Evolutionary conservation across 2,888 invertebrate genomes (phyloP), one percentile per base, ranked within the genome.

Genomic region (Rotaria sp.): DNA sequence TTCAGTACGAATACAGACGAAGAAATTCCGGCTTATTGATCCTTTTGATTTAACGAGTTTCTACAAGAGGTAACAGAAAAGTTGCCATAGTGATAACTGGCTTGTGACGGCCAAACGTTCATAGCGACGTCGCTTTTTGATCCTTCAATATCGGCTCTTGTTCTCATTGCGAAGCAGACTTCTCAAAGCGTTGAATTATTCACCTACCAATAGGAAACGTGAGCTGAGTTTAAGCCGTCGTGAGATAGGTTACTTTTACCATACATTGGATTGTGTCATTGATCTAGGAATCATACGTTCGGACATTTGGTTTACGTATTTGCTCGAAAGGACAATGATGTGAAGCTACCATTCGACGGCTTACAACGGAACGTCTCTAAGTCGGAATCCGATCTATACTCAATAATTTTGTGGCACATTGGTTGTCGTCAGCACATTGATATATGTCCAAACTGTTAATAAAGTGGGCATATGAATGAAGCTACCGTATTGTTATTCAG

Each of bases 131-230:
- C 92, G 93, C 93, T 93, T 93, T 93, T 93, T 93, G 93, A 93
- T 93, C 93, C 90, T 93, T 94, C 93, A 93, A 94, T 93, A 93
- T 94, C 93, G 93, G 93, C 93, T 94, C 93, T 93, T 94, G 93
- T 93, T 94, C 93, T 93, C 93, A 93, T 94, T 93, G 93, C 92
- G 93, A 93, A 93, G 93, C 93, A 93, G 93, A 94, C 93, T 93
- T 93, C 92, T 92, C 93, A 92, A 93, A 93, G 93, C 92, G 93
- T 94, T 92, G 93, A 93, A 94, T 94, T 94, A 93, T 93, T 94
- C 93, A 93, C 93, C 93, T 93, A 92, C 92, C 91, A 93, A 93
- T 91, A 93, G 93, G 93, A 93, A 93, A 93, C 92, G 93, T 93
- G 93, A 75, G 74, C 38, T 75, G 74, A 38, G 38, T 75, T 75